Conservation (phyloP, 2,888 invertebrate species). For the Lasioglossum lativentre region DNA sequence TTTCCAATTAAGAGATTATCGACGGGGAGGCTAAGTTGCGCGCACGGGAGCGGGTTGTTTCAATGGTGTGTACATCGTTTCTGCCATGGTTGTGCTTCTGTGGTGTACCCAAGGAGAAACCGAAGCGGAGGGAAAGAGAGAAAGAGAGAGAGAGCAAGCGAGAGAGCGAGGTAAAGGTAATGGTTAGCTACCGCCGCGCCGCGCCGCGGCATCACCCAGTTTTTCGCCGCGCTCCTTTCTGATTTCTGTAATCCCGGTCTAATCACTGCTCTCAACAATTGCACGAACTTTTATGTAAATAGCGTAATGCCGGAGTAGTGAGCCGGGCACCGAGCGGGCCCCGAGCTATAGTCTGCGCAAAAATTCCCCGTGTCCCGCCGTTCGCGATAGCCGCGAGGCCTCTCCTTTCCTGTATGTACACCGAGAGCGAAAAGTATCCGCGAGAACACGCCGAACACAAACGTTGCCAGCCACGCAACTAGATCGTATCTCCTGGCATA, state of each 20-base stretch:
- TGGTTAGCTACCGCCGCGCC: constrained; percentile 18
- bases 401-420: not conserved
- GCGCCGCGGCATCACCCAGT: constrained; percentile 32
- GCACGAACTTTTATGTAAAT: constrained; percentile 66
- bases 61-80: constrained; percentile 2
- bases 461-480: not conserved
- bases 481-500: not conserved
- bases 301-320: constrained; percentile 47
- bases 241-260: constrained; percentile 69
- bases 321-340: not conserved
- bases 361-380: constrained; percentile 29
- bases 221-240: constrained; percentile 49
- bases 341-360: constrained; percentile 3
- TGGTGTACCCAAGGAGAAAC: not conserved
- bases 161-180: constrained; percentile 23
- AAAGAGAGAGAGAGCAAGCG: not conserved
- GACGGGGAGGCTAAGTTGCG: constrained; percentile 15
- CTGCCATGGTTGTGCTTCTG: constrained; percentile 13
- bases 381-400: constrained; percentile 8
- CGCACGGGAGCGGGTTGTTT: constrained; percentile 1
- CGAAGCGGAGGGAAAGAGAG: not conserved
- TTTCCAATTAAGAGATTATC: constrained; percentile 29
- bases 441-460: not conserved
- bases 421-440: constrained; percentile 4
- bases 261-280: constrained; percentile 65